Conservation (phyloP, 2,113 vertebrate genomes). For the Cephalopholis sonnerati region DNA sequence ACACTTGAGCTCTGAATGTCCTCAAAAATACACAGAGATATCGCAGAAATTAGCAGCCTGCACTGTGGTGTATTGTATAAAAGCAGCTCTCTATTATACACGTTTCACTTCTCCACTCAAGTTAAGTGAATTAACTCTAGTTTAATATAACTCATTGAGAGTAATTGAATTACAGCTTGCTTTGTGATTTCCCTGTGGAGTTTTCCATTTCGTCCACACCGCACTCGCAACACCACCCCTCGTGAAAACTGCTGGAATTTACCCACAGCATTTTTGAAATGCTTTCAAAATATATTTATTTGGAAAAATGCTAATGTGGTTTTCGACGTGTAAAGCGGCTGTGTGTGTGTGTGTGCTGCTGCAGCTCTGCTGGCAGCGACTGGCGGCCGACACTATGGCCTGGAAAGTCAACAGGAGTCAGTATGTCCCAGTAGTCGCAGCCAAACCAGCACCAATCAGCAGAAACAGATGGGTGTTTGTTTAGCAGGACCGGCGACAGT, state of each 20-base stretch:
- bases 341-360: slow-evolving; percentile 15
- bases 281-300: slow-evolving; percentile 60
- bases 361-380: slow-evolving; percentile 43
- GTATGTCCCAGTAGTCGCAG: slow-evolving; percentile 58
- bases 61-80: background rate
- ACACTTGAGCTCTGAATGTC: background rate
- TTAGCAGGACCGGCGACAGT: slow-evolving; percentile 59
- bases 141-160: slow-evolving; percentile 31
- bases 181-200: slow-evolving; percentile 61
- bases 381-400: slow-evolving; percentile 45
- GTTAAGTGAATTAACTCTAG: slow-evolving; percentile 55
- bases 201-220: slow-evolving; percentile 38
- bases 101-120: slow-evolving; percentile 23
- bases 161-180: slow-evolving; percentile 46
- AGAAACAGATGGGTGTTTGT: slow-evolving; percentile 81
- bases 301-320: slow-evolving; percentile 69
- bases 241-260: slow-evolving; percentile 46
- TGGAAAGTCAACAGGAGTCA: slow-evolving; percentile 67
- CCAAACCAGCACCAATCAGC: slow-evolving; percentile 76
- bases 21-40: background rate
- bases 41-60: background rate
- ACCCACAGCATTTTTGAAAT: slow-evolving; percentile 56
- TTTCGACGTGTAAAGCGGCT: slow-evolving; percentile 19
- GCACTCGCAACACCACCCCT: slow-evolving; percentile 2
- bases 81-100: background rate